Percentiles rank a stretch among this genome's conserved stretches.
phyloP scores from a whole-genome alignment of 2,797 vertebrate species.

The Phalanger gymnotis region DNA sequence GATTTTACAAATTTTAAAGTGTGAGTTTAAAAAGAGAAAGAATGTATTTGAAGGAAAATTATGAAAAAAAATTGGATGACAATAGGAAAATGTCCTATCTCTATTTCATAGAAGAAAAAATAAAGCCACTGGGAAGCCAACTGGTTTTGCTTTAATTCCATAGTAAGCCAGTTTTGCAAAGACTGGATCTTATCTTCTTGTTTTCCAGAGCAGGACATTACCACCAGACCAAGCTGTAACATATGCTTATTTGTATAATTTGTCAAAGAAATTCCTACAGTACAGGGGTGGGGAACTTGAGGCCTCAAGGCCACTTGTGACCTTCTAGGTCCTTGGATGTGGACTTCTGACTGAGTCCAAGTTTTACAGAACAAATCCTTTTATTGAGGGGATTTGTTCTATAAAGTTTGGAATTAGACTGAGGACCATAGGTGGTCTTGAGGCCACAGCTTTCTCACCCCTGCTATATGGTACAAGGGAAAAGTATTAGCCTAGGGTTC shows the following conservation, averaged over 20 bases:
- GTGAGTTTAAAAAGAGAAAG: background rate
- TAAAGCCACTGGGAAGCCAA: background rate
- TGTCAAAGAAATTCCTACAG: background rate
- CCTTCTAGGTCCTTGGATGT: no score
- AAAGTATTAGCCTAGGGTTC: background rate
- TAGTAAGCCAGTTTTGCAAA: background rate
- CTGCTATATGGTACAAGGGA: no score
- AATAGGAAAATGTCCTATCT: background rate
- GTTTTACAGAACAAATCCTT: no score
- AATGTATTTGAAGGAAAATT: background rate
- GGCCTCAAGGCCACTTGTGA: no score
- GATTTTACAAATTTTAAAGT: background rate
- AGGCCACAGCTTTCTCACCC: no score
- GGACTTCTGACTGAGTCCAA: no score
- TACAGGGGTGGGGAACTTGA: background rate
- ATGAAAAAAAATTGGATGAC: background rate
- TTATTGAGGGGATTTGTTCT: no score
- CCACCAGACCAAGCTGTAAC: background rate
- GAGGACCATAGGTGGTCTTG: no score
- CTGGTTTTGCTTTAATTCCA: background rate
- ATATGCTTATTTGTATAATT: background rate
- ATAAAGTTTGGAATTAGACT: no score
- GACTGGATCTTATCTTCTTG: background rate
- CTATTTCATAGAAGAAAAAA: background rate
- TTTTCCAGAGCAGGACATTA: background rate